A percentile compares a stretch with the other conserved stretches of the same genome.
phyloP scores from a whole-genome alignment of 2,113 vertebrate species.

The Thalassoma bifasciatum region DNA sequence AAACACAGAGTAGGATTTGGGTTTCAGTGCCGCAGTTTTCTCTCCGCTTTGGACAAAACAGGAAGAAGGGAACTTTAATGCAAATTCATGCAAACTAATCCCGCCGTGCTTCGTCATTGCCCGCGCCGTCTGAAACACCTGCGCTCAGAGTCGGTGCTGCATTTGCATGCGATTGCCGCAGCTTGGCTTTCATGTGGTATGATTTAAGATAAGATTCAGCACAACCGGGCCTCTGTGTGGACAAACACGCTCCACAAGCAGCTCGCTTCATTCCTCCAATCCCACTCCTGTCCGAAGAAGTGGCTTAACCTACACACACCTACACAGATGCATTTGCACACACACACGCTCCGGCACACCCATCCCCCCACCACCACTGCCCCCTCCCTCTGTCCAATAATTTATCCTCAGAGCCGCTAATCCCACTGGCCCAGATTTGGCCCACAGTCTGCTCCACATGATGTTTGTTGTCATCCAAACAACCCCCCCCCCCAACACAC shows the following conservation, averaged over 20 bases:
- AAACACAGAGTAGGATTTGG: background rate
- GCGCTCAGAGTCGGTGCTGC: background rate
- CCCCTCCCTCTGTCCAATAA: conserved; percentile 44
- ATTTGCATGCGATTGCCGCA: conserved; percentile 5
- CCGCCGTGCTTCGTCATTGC: background rate
- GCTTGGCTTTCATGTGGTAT: background rate
- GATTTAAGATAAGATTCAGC: background rate
- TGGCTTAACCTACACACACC: conserved; percentile 58
- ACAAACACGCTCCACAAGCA: too few relatives aligned
- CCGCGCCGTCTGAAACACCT: conserved; percentile 12
- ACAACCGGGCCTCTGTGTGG: background rate
- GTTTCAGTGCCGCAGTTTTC: background rate
- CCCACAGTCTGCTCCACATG: conserved; percentile 70
- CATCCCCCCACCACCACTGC: conserved; percentile 16
- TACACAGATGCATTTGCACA: conserved; percentile 25
- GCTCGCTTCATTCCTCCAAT: conserved; percentile 42
- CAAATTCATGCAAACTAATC: conserved; percentile 58
- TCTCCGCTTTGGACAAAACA: background rate
- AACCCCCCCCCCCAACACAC: conserved; percentile 37
- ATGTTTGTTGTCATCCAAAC: conserved; percentile 55
- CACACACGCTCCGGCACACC: conserved; percentile 15
- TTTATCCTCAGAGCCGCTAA: conserved; percentile 76
- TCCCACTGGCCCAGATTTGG: conserved; percentile 81
- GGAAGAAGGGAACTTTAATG: conserved; percentile 22
- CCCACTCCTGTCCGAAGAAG: conserved; percentile 46